These are phyloP conservation scores for Rhagoletis pomonella DNA, from an alignment of 1,140 invertebrate species.

Conservation along the genomic window DNA sequence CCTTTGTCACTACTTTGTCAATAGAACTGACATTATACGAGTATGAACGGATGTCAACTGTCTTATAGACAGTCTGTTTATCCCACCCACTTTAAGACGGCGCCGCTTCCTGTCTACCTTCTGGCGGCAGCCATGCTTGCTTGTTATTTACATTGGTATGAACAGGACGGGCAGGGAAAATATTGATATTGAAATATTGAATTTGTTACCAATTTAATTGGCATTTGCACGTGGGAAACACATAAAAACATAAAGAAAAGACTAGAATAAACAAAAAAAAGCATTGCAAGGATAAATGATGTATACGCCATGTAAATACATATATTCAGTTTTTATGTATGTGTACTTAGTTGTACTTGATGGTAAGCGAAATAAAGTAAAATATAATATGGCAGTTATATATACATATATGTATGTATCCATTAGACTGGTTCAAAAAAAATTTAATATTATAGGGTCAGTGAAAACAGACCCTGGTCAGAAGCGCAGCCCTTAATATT, in stretches of 20 bases:
- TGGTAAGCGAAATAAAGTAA: neutral
- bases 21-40: neutral
- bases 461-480: too few relatives aligned
- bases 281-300: neutral
- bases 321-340: neutral
- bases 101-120: neutral
- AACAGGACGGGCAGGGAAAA: neutral
- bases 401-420: neutral
- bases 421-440: neutral
- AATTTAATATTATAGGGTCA: too few relatives aligned
- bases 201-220: conserved; percentile 43
- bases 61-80: neutral
- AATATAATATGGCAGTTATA: neutral
- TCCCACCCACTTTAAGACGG: neutral
- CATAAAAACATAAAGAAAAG: neutral
- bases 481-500: too few relatives aligned
- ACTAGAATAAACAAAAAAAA: neutral
- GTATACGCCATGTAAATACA: neutral
- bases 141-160: neutral
- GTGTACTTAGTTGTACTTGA: too few relatives aligned
- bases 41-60: neutral
- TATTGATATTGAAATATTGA: conserved; percentile 47
- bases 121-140: neutral
- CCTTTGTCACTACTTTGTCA: conserved; percentile 11
- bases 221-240: conserved; percentile 33